These are phyloP conservation scores for Drosophila fungiperda DNA, from an alignment of 2,888 invertebrate genomes.

Conservation along the genomic window DNA sequence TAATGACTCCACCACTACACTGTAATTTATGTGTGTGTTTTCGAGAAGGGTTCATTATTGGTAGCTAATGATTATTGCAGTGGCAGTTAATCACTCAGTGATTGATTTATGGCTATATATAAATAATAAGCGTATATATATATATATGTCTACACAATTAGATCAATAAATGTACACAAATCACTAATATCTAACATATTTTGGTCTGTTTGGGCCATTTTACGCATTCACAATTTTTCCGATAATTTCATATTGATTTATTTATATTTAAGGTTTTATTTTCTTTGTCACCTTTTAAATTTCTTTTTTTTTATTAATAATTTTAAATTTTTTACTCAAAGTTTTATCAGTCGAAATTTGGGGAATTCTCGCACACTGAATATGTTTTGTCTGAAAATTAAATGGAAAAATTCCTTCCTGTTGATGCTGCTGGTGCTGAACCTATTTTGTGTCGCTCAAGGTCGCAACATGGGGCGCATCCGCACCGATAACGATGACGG, in stretches of 20 bases:
- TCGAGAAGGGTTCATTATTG: conserved; percentile 10
- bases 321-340: background rate
- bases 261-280: no score
- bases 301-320: no score
- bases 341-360: background rate
- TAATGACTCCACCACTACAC: conserved; percentile 9
- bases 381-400: background rate
- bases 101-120: conserved; percentile 2
- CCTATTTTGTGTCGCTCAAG: background rate
- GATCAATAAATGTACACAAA: background rate
- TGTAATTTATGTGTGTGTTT: conserved; percentile 45
- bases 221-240: no score
- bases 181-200: no score
- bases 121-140: background rate
- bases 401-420: background rate
- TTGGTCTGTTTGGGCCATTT: no score
- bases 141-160: background rate
- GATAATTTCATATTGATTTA: no score
- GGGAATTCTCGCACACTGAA: background rate
- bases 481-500: background rate
- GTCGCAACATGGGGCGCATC: background rate
- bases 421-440: background rate
- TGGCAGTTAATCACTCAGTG: conserved; percentile 11
- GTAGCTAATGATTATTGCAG: conserved; percentile 18
- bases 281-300: no score